Conservation (phyloP, 2,113 vertebrate genomes). For the Notothenia rossii region DNA sequence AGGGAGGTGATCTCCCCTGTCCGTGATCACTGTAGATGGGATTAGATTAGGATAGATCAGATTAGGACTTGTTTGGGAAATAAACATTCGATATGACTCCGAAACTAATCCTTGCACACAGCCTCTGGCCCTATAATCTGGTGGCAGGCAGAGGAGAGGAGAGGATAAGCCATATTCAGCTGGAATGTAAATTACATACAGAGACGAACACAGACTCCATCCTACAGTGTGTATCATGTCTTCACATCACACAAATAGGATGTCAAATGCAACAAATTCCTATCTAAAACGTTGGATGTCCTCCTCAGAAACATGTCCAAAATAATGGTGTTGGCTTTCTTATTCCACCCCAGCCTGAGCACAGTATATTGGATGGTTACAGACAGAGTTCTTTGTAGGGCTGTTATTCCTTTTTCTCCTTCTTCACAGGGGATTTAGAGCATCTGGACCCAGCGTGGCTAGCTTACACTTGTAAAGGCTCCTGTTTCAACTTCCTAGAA, state of each 20-base stretch:
- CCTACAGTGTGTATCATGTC: neutral
- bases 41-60: slow-evolving; percentile 72
- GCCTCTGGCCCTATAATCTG: slow-evolving; percentile 45
- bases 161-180: slow-evolving; percentile 20
- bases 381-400: neutral
- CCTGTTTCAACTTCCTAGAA: neutral
- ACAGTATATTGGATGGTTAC: neutral
- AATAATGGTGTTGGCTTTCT: neutral
- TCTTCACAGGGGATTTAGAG: neutral
- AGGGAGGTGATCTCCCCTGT: slow-evolving; percentile 13
- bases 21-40: slow-evolving; percentile 63
- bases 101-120: slow-evolving; percentile 61
- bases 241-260: slow-evolving; percentile 4
- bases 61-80: slow-evolving; percentile 76
- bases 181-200: neutral
- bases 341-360: neutral
- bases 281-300: neutral
- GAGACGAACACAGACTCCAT: neutral
- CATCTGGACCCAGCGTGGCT: neutral
- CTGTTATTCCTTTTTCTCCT: neutral
- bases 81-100: slow-evolving; percentile 71
- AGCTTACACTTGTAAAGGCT: slow-evolving; percentile 2
- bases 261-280: neutral
- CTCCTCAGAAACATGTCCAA: too few species aligned
- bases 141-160: neutral